Evolutionary conservation across 2,797 vertebrate species (phyloP).

Genomic region (Melopsittacus undulatus): DNA sequence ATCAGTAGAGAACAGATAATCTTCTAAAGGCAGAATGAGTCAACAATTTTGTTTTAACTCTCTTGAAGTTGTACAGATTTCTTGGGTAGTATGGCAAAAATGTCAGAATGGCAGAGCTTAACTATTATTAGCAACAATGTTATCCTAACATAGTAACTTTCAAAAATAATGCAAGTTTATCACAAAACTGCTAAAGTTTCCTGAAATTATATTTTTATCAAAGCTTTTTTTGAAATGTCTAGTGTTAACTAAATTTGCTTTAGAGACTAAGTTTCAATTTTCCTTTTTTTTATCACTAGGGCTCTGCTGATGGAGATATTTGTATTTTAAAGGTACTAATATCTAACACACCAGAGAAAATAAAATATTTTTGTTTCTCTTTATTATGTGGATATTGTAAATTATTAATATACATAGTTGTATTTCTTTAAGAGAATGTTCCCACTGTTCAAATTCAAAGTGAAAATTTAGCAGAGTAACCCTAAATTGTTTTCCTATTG

Average conservation of each 20-base stretch:
- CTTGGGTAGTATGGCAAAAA: neutral
- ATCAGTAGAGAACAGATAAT: constrained; percentile 5
- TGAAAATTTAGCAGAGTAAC: neutral
- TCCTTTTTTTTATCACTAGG: neutral
- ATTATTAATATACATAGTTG: neutral
- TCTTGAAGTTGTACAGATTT: neutral
- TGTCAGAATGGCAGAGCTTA: neutral
- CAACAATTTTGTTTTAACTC: neutral
- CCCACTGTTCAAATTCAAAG: neutral
- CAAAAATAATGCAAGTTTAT: neutral
- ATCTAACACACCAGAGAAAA: neutral
- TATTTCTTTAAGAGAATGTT: neutral
- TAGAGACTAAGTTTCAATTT: neutral
- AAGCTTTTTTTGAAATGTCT: neutral
- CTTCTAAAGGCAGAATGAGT: neutral
- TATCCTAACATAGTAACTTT: neutral
- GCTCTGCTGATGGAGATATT: neutral
- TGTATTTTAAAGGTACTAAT: neutral
- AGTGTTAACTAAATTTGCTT: neutral
- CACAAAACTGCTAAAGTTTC: neutral
- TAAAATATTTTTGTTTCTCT: neutral
- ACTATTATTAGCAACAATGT: neutral
- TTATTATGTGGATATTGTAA: neutral
- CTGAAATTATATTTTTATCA: neutral
- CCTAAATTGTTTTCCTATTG: neutral